Evolutionary conservation across 2,113 vertebrate species (phyloP), one percentile per base, ranked within the genome.

Genomic region (Cochlearius cochlearius): DNA sequence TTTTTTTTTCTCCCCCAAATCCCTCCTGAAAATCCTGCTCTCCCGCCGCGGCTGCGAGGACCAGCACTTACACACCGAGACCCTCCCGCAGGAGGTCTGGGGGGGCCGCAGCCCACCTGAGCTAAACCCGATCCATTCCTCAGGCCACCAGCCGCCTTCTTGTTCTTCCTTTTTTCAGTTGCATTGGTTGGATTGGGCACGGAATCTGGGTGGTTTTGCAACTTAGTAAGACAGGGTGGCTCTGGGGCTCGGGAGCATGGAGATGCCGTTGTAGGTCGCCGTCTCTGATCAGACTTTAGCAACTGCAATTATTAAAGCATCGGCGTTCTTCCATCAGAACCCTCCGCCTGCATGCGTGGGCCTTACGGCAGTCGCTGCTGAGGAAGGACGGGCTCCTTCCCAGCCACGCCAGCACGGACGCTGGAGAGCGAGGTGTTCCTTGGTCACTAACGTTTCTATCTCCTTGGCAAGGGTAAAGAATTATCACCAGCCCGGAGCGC

Each of bases 171-270:
- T 76, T 29, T 39, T 12, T 8, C 25, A 7, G 0, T 4, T 4
- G 17, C 9, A 3, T 2, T 60, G 20, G 9, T n/a, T 25, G 76
- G 47, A 43, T 1, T 2, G 27, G 23, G 34, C 60, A 10, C 56
- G 39, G 39, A 34, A 7, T 36, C 19, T 30, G 52, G 26, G 17
- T 7, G 10, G 0, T 13, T 83, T 53, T 67, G 41, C 36, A 49
- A 0, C n/a, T 26, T 0, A 7, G 2, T 5, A 1, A 13, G 49
- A 3, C 4, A 10, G 19, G 0, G 9, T 0, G 45, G n/a, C 29
- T 25, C 14, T 9, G 3, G 22, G 2, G 4, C 45, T 43, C 2
- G 21, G 50, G 38, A 16, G 6, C 19, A 1, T 0, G 10, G 34
- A 26, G 50, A 7, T 50, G 50, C 38, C 7, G 0, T 0, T 27